These are phyloP conservation scores for Brenthis ino DNA, from an alignment of 2,888 invertebrate genomes.

Conservation along the genomic window DNA sequence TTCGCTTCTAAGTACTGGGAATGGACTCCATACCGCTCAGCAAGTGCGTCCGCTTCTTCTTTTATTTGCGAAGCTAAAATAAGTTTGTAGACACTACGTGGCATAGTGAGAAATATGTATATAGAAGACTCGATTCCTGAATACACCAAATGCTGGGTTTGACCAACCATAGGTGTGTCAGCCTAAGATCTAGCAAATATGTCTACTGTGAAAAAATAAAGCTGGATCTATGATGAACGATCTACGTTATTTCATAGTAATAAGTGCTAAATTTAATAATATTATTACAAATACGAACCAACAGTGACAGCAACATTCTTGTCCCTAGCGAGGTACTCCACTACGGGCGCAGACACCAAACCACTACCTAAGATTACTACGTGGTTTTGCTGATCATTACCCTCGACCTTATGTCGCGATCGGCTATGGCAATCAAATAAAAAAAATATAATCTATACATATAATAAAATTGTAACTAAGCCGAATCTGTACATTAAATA, in stretches of 20 bases:
- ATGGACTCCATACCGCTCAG: conserved; percentile 89
- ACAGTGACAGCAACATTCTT: conserved; percentile 91
- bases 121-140: not conserved
- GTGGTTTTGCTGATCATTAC: conserved; percentile 84
- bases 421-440: conserved; percentile 63
- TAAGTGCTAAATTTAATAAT: not conserved
- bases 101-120: not conserved
- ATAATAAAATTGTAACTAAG: too few species aligned
- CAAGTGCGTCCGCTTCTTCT: conserved; percentile 93
- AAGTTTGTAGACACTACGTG: not conserved
- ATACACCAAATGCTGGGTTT: too few species aligned
- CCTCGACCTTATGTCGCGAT: conserved; percentile 88
- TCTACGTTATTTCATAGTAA: not conserved
- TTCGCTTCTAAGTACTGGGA: conserved; percentile 92
- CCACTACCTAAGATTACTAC: conserved; percentile 97
- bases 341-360: conserved; percentile 95
- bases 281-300: conserved; percentile 68
- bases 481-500: too few species aligned
- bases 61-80: conserved; percentile 88
- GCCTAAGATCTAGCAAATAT: too few species aligned
- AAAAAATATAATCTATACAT: too few species aligned
- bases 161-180: too few species aligned
- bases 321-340: conserved; percentile 95
- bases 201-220: too few species aligned
- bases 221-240: too few species aligned